These are phyloP conservation scores for Coturnix japonica DNA, from an alignment of 2,113 vertebrate genomes.

Conservation along the genomic window DNA sequence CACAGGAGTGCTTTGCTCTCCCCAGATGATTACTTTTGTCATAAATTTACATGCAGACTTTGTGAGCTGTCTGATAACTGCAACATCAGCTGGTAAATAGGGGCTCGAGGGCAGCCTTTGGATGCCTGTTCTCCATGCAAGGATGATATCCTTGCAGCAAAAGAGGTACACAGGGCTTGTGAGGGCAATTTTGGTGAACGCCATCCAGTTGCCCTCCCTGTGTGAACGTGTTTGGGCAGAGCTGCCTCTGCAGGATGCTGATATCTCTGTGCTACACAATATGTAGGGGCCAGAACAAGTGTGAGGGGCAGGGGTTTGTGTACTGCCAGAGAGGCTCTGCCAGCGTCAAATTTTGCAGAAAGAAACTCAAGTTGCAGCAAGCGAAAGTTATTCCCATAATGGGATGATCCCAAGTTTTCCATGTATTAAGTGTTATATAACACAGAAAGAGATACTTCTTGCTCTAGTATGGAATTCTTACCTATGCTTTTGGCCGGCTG, in stretches of 20 bases:
- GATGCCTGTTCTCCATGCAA: accelerated
- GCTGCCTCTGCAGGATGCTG: neutral
- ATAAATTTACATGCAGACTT: neutral
- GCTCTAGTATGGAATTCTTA: neutral
- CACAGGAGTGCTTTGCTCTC: neutral
- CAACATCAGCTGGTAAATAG: neutral
- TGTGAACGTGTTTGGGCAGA: neutral
- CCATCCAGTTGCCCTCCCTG: accelerated
- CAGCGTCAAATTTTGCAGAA: neutral
- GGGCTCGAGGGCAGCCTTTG: neutral
- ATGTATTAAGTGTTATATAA: neutral
- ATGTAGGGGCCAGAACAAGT: accelerated
- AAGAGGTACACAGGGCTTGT: accelerated
- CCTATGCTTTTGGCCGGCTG: neutral
- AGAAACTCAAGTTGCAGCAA: neutral
- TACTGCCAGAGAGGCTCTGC: neutral
- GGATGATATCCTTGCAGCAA: accelerated
- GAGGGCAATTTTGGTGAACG: neutral
- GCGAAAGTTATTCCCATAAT: neutral
- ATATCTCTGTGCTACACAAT: neutral
- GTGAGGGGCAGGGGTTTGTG: neutral
- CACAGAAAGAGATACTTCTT: neutral
- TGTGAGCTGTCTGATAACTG: neutral
- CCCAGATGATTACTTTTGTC: neutral
- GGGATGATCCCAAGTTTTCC: neutral